A percentile compares a stretch with the other conserved stretches of the same genome.
These are phyloP conservation scores for Rhinichthys klamathensis DNA, from an alignment of 2,113 vertebrate species.

Conservation along the genomic window DNA sequence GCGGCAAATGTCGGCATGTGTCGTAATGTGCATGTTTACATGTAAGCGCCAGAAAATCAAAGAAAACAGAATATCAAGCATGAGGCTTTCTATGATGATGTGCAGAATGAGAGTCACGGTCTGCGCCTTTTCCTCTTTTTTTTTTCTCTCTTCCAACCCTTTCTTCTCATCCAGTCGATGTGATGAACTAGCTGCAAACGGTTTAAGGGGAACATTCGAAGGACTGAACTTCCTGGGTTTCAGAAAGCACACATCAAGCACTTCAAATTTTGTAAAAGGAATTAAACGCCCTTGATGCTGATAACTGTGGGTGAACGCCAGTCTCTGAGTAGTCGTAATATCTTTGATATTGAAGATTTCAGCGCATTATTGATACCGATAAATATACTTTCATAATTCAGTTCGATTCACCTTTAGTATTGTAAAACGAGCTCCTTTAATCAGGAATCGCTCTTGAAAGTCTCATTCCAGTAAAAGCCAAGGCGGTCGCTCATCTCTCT, in stretches of 20 bases:
- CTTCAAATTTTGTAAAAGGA: conserved; percentile 26
- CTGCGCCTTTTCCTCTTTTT: background rate
- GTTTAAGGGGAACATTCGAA: conserved; percentile 26
- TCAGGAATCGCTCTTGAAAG: background rate
- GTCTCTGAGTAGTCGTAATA: conserved; percentile 51
- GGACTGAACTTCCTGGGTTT: background rate
- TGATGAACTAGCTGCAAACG: conserved; percentile 75
- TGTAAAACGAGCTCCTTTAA: background rate
- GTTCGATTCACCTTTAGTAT: background rate
- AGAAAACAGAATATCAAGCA: conserved; percentile 58
- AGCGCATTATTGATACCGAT: conserved; percentile 56
- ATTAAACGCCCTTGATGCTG: conserved; percentile 22
- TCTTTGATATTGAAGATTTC: conserved; percentile 56
- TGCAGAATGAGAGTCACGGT: conserved; percentile 43
- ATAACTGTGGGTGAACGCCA: conserved; percentile 28
- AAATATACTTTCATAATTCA: conserved; percentile 56
- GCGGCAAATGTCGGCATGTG: conserved; percentile 6
- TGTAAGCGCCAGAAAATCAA: conserved; percentile 57
- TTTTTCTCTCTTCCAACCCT: conserved; percentile 20
- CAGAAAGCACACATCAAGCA: conserved; percentile 38
- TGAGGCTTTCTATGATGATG: conserved; percentile 57
- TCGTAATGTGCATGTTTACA: conserved; percentile 54
- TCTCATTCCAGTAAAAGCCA: conserved; percentile 28
- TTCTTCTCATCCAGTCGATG: conserved; percentile 38
- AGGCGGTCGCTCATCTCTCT: conserved; percentile 5